Evolutionary conservation across 2,113 vertebrate species (phyloP).

Genomic region (Heterocephalus glaber): DNA sequence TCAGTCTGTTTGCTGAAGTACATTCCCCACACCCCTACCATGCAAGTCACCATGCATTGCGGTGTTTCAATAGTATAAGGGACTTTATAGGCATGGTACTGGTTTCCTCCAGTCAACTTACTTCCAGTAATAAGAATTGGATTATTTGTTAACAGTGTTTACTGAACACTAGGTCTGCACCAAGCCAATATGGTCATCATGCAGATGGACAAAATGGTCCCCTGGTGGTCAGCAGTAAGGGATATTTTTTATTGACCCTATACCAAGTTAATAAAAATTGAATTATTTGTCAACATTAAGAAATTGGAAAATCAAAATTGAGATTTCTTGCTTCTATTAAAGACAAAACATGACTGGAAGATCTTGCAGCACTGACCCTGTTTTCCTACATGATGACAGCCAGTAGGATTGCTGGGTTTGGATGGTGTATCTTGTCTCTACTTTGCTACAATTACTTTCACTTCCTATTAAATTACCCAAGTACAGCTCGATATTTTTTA

Average conservation of each 20-base stretch:
- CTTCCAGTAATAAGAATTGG: conserved; percentile 33
- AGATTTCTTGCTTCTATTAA: conserved; percentile 1
- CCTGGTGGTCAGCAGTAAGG: not conserved
- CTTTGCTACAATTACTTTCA: not conserved
- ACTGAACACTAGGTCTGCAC: not conserved
- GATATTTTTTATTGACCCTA: conserved; percentile 3
- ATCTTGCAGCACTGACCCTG: not conserved
- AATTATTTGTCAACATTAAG: not conserved
- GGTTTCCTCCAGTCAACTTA: not conserved
- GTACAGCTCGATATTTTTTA: not conserved
- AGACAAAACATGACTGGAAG: not conserved
- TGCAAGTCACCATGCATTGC: not conserved
- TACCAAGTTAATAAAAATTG: not conserved
- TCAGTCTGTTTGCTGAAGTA: not conserved
- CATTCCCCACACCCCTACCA: too few species aligned
- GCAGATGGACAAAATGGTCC: not conserved
- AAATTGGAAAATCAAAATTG: not conserved
- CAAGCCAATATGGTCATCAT: not conserved
- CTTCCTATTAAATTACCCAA: not conserved
- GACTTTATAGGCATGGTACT: not conserved
- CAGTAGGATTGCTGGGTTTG: not conserved
- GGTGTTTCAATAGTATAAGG: not conserved
- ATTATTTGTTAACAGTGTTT: conserved; percentile 28
- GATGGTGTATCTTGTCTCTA: not conserved
- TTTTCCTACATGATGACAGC: not conserved